Conservation (phyloP, 2,888 invertebrate genomes). For the Lepidocyrtinus sp. region DNA sequence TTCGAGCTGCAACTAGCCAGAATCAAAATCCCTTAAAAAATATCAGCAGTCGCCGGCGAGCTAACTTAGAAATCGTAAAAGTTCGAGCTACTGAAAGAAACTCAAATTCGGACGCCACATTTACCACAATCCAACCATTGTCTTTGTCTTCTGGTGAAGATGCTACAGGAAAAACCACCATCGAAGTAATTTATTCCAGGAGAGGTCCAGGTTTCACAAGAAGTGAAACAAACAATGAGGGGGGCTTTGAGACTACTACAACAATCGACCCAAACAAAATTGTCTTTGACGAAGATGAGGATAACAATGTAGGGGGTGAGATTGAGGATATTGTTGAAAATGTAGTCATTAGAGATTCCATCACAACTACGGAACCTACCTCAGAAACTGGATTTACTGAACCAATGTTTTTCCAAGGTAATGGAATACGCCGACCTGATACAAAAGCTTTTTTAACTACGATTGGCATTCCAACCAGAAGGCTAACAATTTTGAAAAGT, state of each 20-base stretch:
- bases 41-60: conserved; percentile 30
- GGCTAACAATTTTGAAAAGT: not conserved
- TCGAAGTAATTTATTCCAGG: conserved; percentile 38
- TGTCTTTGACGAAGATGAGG: conserved; percentile 61
- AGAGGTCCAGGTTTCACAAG: conserved; percentile 27
- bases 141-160: conserved; percentile 20
- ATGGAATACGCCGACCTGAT: conserved; percentile 49
- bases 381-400: not conserved
- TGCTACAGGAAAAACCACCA: conserved; percentile 14
- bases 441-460: conserved; percentile 24
- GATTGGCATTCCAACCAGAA: conserved; percentile 24
- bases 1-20: not conserved
- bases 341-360: conserved; percentile 24
- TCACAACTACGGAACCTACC: not conserved
- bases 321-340: conserved; percentile 38
- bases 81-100: conserved; percentile 29
- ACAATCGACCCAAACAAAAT: conserved; percentile 40
- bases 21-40: conserved; percentile 22
- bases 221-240: conserved; percentile 8
- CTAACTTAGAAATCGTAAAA: conserved; percentile 53
- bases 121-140: conserved; percentile 23
- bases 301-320: conserved; percentile 57
- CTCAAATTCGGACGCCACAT: not conserved
- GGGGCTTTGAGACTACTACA: conserved; percentile 1
- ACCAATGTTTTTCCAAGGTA: conserved; percentile 52